phyloP scores from a whole-genome alignment of 2,113 vertebrate genomes.

The Perca flavescens region DNA sequence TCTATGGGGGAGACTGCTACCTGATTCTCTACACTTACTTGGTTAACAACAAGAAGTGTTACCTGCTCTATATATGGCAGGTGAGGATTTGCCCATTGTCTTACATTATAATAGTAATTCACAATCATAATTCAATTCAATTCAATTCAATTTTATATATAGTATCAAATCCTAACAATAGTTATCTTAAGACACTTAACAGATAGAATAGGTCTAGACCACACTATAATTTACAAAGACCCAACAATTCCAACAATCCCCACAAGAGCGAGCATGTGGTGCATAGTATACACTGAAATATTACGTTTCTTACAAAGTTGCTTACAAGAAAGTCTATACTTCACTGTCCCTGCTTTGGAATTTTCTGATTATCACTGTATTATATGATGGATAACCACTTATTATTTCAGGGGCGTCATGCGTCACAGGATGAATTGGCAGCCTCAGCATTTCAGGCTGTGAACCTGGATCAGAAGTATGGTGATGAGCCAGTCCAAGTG shows the following conservation, averaged over 20 bases:
- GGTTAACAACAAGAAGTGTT: slow-evolving; percentile 79
- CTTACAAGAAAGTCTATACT: background rate
- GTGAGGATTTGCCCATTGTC: slow-evolving; percentile 71
- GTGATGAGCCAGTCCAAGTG: slow-evolving; percentile 87
- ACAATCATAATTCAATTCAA: background rate
- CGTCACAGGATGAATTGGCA: slow-evolving; percentile 89
- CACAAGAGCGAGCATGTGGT: too few relatives aligned
- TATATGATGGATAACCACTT: background rate
- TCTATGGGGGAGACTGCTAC: slow-evolving; percentile 95
- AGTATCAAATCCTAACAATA: too few relatives aligned
- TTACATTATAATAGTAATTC: background rate
- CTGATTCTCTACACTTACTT: slow-evolving; percentile 90
- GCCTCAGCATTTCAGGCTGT: slow-evolving; percentile 90
- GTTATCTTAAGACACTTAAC: too few relatives aligned
- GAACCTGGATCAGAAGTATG: slow-evolving; percentile 86
- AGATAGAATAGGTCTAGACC: too few relatives aligned
- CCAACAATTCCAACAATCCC: too few relatives aligned
- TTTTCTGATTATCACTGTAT: background rate
- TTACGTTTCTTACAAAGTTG: background rate
- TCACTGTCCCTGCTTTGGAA: background rate
- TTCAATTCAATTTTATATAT: too few relatives aligned
- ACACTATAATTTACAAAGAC: too few relatives aligned
- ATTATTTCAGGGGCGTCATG: slow-evolving; percentile 85
- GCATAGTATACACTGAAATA: background rate
- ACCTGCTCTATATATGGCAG: slow-evolving; percentile 93